Evolutionary conservation across 2,888 invertebrate genomes (phyloP).

Genomic region (Catocala fraxini): DNA sequence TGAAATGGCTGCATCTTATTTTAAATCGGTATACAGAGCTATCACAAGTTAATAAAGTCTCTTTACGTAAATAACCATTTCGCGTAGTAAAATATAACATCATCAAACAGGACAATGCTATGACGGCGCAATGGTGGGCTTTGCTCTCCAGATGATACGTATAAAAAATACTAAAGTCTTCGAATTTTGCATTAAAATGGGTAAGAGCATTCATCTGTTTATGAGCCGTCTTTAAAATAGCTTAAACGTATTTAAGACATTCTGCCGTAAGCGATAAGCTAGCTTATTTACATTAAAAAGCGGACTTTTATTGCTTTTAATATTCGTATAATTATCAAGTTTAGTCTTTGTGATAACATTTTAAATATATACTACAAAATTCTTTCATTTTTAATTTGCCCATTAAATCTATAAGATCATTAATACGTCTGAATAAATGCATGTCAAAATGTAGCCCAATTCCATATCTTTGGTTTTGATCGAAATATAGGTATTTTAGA

Average conservation of each 20-base stretch:
- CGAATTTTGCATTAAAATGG: no score
- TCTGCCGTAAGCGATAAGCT: not conserved
- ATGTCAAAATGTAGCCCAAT: constrained; percentile 14
- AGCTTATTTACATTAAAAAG: not conserved
- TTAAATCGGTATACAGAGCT: no score
- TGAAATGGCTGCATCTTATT: no score
- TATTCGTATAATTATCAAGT: not conserved
- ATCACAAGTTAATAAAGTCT: no score
- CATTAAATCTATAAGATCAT: constrained; percentile 16
- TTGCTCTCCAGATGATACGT: no score
- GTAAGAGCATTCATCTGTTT: no score
- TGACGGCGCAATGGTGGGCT: no score
- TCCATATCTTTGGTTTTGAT: constrained; percentile 16
- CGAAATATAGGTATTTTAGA: constrained; percentile 6
- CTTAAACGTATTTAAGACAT: not conserved
- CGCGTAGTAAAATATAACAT: no score
- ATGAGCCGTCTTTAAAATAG: not conserved
- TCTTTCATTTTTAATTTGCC: constrained; percentile 15
- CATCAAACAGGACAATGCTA: no score
- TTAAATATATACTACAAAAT: not conserved
- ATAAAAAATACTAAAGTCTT: no score
- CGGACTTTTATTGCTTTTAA: not conserved
- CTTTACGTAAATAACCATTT: no score
- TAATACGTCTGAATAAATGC: constrained; percentile 16
- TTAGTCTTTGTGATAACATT: constrained; percentile 4